Evolutionary conservation across 2,797 vertebrate species (phyloP).

Genomic region (Gallinago nigripennis): DNA sequence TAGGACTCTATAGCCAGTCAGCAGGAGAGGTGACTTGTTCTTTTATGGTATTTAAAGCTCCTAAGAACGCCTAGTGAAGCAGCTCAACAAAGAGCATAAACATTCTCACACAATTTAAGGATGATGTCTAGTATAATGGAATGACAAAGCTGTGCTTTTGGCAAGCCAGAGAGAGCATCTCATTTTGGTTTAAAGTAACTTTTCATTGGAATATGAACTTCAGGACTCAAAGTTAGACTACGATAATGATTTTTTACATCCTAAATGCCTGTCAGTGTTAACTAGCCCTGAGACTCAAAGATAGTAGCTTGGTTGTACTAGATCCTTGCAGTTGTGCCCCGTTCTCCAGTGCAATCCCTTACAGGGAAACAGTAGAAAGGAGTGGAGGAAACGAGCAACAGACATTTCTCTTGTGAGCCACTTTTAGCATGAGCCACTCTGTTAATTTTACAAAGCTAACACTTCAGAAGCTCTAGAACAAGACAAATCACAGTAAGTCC

Average conservation of each 20-base stretch:
- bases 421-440: neutral
- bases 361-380: neutral
- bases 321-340: neutral
- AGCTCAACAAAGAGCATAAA: neutral
- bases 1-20: neutral
- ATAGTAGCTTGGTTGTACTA: neutral
- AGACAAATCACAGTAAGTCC: neutral
- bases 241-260: neutral
- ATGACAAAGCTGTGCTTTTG: neutral
- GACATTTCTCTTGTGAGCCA: neutral
- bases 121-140: neutral
- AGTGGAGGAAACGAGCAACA: neutral
- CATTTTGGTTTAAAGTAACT: neutral
- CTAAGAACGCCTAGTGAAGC: neutral
- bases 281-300: neutral
- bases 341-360: neutral
- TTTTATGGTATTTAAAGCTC: conserved; percentile 38
- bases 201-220: neutral
- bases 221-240: accelerated
- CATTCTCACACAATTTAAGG: neutral
- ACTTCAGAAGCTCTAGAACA: neutral
- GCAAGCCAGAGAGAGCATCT: neutral
- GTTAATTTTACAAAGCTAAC: neutral
- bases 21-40: conserved; percentile 6
- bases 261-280: neutral